Conservation (phyloP, 30 jellyfish, hydroid and myxozoan genomes). For the Mastigias papua region DNA sequence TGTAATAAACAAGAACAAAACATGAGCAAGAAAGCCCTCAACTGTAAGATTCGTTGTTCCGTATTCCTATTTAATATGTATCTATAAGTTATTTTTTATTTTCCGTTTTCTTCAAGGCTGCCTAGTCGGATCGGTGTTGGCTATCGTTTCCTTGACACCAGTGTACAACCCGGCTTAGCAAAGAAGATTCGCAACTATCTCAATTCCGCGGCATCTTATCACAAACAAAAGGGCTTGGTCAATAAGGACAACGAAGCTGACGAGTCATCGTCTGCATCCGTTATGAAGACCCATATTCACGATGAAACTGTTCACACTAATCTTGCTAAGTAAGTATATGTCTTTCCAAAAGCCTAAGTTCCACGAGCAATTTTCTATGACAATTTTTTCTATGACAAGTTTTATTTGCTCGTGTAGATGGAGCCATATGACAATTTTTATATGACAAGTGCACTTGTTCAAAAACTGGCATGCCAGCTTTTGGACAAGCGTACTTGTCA, state of each 20-base stretch:
- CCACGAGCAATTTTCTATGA: neutral
- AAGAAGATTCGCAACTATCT: conserved; percentile 77
- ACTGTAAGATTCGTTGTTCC: too few species aligned
- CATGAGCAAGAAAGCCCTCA: too few species aligned
- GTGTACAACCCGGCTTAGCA: conserved; percentile 36
- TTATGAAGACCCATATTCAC: conserved; percentile 64
- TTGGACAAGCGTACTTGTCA: too few species aligned
- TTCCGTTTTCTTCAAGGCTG: conserved; percentile 22
- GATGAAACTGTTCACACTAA: conserved; percentile 70
- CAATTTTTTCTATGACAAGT: too few species aligned
- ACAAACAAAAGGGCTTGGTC: conserved; percentile 64
- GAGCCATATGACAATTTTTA: too few species aligned
- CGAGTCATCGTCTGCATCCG: conserved; percentile 2
- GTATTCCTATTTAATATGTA: too few species aligned
- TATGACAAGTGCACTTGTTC: too few species aligned
- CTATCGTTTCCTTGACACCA: conserved; percentile 68
- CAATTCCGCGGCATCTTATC: conserved; percentile 69
- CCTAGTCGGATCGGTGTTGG: conserved; percentile 92
- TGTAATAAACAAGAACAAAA: too few species aligned
- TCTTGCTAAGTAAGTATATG: conserved; percentile 61
- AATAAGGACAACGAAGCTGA: conserved; percentile 38
- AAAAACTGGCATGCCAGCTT: too few species aligned
- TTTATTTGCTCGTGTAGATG: too few species aligned
- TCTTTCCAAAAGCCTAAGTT: neutral
- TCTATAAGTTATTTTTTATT: too few species aligned